Conservation (phyloP, 2,888 invertebrate genomes). For the Phaedon cochleariae region DNA sequence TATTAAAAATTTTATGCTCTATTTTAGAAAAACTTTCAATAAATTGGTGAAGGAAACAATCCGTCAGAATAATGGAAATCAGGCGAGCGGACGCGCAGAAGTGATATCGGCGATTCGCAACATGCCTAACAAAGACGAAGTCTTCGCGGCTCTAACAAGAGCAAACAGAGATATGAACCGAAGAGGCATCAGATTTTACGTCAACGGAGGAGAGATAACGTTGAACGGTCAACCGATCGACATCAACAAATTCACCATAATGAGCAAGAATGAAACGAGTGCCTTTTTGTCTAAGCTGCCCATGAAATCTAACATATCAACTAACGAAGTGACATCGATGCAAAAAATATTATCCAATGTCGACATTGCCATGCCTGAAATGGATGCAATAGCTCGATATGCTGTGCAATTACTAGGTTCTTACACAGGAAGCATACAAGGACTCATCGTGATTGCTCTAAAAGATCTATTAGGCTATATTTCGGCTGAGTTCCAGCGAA, state of each 20-base stretch:
- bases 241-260: slow-evolving; percentile 47
- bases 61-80: slow-evolving; percentile 61
- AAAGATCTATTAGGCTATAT: slow-evolving; percentile 17
- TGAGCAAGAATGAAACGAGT: slow-evolving; percentile 45
- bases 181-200: slow-evolving; percentile 58
- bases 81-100: slow-evolving; percentile 64
- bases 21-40: slow-evolving; percentile 67
- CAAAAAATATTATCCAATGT: slow-evolving; percentile 15
- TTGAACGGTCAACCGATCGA: slow-evolving; percentile 52
- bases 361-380: slow-evolving; percentile 21
- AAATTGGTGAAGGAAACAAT: slow-evolving; percentile 68
- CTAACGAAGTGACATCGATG: slow-evolving; percentile 14
- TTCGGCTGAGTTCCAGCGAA: slow-evolving; percentile 2
- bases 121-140: slow-evolving; percentile 66
- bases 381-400: slow-evolving; percentile 12
- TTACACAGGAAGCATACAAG: slow-evolving; percentile 15
- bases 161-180: slow-evolving; percentile 67
- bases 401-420: slow-evolving; percentile 15
- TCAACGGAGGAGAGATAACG: slow-evolving; percentile 48
- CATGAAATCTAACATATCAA: slow-evolving; percentile 13
- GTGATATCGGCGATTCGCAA: slow-evolving; percentile 66
- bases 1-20: neutral
- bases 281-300: slow-evolving; percentile 43
- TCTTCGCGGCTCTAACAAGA: slow-evolving; percentile 65
- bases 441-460: slow-evolving; percentile 22